Base-by-base conservation (phyloP, 2,888 invertebrate genomes). In the Ptycholaimellus sp. region DNA sequence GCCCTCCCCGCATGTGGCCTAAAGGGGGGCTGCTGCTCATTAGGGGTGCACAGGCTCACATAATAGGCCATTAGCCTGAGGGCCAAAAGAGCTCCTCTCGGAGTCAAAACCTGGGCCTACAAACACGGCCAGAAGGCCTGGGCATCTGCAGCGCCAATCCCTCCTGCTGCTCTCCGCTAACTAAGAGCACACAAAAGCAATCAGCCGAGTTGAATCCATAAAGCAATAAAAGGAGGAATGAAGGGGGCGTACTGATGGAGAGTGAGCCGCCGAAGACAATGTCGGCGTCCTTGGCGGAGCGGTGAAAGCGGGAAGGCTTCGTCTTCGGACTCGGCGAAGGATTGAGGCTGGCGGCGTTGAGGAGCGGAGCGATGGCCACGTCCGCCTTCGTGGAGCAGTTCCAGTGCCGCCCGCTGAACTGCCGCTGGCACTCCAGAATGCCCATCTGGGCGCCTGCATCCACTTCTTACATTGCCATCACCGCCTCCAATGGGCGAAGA, bases 181-280 rank as follows among this genome's bases (percentile, higher is more conserved):
- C 19, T 6, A 33, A 13, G 18, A n/a, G 7, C 18, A 7, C 6
- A 5, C 33, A 7, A 33, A 7, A 5, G 20, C 25, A 34, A 5
- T 16, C 6, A 14, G 6, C 29, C 5, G 13, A 7, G 13, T 5
- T 29, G 9, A 29, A 6, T 11, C 29, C 9, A 4, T 7, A 31
- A 18, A 7, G 6, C n/a, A 7, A 31, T 6, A 5, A 19, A 3
- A 13, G 18, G 3, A 16, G 6, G n/a, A 16, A n/a, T 6, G 5
- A 9, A 27, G 22, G 4, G 14, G 25, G 23, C 79, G 75, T 68
- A 82, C 82, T 75, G 58, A 76, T 73, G 55, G 72, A 69, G 43
- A 77, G 70, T 38, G 80, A 74, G 43, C 76, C 74, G 38, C 82
- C 82, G 53, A 82, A 82, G 40, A 80, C 73, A 39, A 73, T 71